Conservation (phyloP, 2,797 vertebrate genomes). For the Sorex maritimensis region DNA sequence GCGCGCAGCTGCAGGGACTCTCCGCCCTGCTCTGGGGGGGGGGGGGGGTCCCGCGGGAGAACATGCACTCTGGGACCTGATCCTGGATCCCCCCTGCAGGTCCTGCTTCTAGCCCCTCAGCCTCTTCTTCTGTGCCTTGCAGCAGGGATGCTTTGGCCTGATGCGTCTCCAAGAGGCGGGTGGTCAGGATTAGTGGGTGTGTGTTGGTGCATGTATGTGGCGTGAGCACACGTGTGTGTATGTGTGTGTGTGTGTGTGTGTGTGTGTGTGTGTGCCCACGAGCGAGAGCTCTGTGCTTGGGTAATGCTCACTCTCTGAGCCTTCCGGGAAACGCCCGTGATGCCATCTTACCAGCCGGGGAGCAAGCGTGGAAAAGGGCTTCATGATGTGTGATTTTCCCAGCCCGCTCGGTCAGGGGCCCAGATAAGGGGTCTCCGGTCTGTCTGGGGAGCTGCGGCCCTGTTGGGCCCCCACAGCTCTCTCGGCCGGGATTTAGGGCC, state of each 20-base stretch:
- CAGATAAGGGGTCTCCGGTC: constrained; percentile 89
- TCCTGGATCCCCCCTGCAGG: constrained; percentile 24
- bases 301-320: constrained; percentile 71
- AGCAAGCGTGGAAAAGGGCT: constrained; percentile 83
- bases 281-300: constrained; percentile 7
- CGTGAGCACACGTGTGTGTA: no score
- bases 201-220: no score
- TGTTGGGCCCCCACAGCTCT: constrained; percentile 53
- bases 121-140: background rate
- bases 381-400: constrained; percentile 89
- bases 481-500: constrained; percentile 36
- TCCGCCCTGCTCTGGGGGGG: background rate
- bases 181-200: background rate
- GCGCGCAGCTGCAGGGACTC: accelerated
- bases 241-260: no score
- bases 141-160: background rate
- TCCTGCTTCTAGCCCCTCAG: background rate
- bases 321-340: constrained; percentile 38
- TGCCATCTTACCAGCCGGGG: constrained; percentile 69
- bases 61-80: background rate
- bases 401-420: constrained; percentile 85
- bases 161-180: background rate
- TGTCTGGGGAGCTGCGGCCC: constrained; percentile 80
- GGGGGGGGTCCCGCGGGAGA: background rate
- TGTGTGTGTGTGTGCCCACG: no score